These are phyloP conservation scores for Caerostris darwini DNA, from an alignment of 1,140 invertebrate genomes.

Conservation along the genomic window DNA sequence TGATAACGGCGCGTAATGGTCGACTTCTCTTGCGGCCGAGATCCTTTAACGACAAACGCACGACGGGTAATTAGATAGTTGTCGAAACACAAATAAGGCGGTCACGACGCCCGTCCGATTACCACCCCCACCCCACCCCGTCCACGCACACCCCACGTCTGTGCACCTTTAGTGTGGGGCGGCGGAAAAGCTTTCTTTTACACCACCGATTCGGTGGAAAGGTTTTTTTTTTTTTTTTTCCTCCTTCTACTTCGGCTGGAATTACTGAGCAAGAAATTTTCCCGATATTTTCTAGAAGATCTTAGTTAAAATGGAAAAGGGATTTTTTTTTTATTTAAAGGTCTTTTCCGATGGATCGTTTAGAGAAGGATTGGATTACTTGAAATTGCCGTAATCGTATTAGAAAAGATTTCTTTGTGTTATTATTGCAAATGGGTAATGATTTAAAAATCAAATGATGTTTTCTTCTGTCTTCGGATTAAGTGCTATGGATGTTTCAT, in stretches of 20 bases:
- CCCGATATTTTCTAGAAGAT: background rate
- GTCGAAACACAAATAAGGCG: constrained; percentile 77
- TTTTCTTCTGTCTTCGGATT: too few species aligned
- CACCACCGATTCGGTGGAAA: background rate
- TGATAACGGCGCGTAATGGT: constrained; percentile 71
- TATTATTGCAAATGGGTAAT: too few species aligned
- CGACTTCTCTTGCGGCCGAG: constrained; percentile 8
- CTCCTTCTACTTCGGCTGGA: background rate
- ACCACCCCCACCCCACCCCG: background rate
- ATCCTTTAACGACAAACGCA: constrained; percentile 47
- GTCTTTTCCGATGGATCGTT: background rate
- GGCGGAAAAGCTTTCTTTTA: background rate
- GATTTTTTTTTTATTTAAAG: background rate
- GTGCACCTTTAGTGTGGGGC: background rate
- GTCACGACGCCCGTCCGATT: constrained; percentile 60
- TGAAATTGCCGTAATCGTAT: too few species aligned
- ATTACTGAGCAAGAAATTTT: background rate
- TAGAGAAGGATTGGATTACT: too few species aligned
- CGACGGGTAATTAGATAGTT: constrained; percentile 72
- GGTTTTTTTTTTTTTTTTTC: too few species aligned
- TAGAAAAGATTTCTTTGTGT: too few species aligned
- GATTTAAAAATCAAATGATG: too few species aligned
- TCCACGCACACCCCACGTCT: background rate
- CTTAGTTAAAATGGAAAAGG: background rate
- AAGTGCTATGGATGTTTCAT: too few species aligned